Base-by-base conservation (phyloP, 30 jellyfish, hydroid and myxozoan species). In the Aurelia coerulea region DNA sequence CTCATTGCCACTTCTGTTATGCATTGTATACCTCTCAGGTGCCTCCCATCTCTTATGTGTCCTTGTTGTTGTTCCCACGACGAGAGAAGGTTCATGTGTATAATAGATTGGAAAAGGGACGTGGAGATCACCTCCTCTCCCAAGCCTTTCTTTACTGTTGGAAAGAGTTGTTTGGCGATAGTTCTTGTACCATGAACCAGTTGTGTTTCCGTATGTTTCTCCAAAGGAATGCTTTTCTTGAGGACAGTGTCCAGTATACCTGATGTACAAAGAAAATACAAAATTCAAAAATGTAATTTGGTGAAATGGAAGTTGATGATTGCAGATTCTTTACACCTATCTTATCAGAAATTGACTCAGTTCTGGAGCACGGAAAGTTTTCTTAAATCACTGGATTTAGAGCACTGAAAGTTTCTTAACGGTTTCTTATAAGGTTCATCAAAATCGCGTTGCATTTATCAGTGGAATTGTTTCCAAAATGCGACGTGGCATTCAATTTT, bases 201-300 rank as follows among this genome's bases (percentile, higher is more conserved):
- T 89, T n/a, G 83, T 33, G 79, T 81, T 81, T 18, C 97, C 97
- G 34, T 71, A 89, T 13, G 97, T 80, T 62, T 81, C 86, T 8
- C 93, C 97, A 71, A 70, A 80, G 10, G 83, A 62, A 54, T 66
- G 69, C 52, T 64, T 83, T 42, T 74, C 86, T 56, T 83, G 90
- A 4, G 97, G 97, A 41, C 87, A 73, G 39, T 89, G 88, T 8
- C 97, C 97, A 2, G 93, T 81, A 80, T 89, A 89, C 51, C 97
- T 89, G 60, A 39, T 33, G 68, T 17, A 0, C 12, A 46, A 10
- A 66, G 53, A 66, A 2, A 31, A 78, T 10, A 18, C 13, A 18
- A 23, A 68, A 9, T 17, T 1, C 1, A 9, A 46, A 46, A 4
- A 46, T 46, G 2, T 46, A 5, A 6, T 46, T 46, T 46, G 56